Base-by-base conservation (phyloP, 2,797 vertebrate species). In the Micromesistius poutassou region DNA sequence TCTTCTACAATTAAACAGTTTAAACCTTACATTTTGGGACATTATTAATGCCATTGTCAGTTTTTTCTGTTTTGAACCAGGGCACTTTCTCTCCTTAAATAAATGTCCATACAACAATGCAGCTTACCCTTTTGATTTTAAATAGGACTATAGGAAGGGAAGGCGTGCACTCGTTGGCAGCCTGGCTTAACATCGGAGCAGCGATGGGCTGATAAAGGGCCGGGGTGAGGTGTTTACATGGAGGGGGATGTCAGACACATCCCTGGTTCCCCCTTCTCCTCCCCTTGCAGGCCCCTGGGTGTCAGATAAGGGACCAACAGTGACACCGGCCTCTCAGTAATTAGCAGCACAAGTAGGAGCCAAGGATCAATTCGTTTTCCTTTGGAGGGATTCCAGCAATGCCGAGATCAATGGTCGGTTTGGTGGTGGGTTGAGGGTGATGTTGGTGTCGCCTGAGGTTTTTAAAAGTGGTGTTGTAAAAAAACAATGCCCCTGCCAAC, bases 321-420 rank as follows among this genome's bases (percentile, higher is more conserved):
- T 87, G 89, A 91, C 91, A 91, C 88, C 81, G 89, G 88, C 87
- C 85, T 88, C 83, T 84, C 89, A 82, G 90, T 91, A 91, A 93
- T 93, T 93, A 93, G 90, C 88, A 85, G 89, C 80, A 85, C 82
- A 84, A 87, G 86, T 83, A 85, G 89, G 76, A 90, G 86, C 87
- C 87, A 85, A 87, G 86, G 89, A 92, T 93, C 92, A 89, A 91
- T 90, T 89, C 82, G 87, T 88, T 93, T 90, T 89, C 87, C 83
- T 87, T 80, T 78, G 86, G 86, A 86, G 80, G 85, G 86, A 87
- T 84, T 86, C 87, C 81, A 77, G 82, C 77, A 83, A 87, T 79
- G 79, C 71, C 46, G 50, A 79, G 87, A 89, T 91, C 89, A 87
- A 91, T 91, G 81, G 75, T 25, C 46, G 79, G 79, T 1, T 1